Percentiles rank a stretch among this genome's conserved stretches.
Evolutionary conservation across 2,113 vertebrate species (phyloP).

Genomic region (Microtus pennsylvanicus): DNA sequence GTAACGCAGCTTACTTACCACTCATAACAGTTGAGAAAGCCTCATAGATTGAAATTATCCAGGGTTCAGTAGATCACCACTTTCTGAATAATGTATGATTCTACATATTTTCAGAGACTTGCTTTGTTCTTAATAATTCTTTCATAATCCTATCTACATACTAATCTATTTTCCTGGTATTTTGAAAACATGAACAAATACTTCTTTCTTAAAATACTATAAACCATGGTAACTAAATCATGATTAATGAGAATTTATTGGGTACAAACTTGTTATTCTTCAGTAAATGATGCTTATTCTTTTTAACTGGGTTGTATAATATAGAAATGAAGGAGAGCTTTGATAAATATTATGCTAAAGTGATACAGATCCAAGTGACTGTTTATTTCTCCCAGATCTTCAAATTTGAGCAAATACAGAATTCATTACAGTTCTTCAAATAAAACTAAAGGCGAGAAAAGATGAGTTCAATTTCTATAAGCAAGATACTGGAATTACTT

Average conservation of each 20-base stretch:
- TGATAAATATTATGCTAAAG: slow-evolving; percentile 35
- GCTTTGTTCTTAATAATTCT: slow-evolving; percentile 12
- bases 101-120: slow-evolving; percentile 29
- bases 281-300: slow-evolving; percentile 35
- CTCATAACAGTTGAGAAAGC: neutral
- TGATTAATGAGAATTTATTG: slow-evolving; percentile 46
- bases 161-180: neutral
- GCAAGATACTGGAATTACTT: slow-evolving; percentile 70
- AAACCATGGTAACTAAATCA: slow-evolving; percentile 41
- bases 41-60: neutral
- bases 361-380: slow-evolving; percentile 42
- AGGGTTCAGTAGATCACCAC: neutral
- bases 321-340: slow-evolving; percentile 47
- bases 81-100: slow-evolving; percentile 24
- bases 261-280: slow-evolving; percentile 33
- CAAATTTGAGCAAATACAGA: slow-evolving; percentile 66
- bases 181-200: slow-evolving; percentile 44
- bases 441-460: slow-evolving; percentile 62
- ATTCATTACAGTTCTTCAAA: slow-evolving; percentile 71
- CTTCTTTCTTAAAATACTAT: slow-evolving; percentile 35
- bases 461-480: slow-evolving; percentile 70
- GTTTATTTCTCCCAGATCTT: slow-evolving; percentile 54
- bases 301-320: slow-evolving; percentile 41
- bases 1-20: slow-evolving; percentile 10
- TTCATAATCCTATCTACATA: neutral